Evolutionary conservation across 1,140 invertebrate genomes (phyloP).

Genomic region (Drosophila nasuta): DNA sequence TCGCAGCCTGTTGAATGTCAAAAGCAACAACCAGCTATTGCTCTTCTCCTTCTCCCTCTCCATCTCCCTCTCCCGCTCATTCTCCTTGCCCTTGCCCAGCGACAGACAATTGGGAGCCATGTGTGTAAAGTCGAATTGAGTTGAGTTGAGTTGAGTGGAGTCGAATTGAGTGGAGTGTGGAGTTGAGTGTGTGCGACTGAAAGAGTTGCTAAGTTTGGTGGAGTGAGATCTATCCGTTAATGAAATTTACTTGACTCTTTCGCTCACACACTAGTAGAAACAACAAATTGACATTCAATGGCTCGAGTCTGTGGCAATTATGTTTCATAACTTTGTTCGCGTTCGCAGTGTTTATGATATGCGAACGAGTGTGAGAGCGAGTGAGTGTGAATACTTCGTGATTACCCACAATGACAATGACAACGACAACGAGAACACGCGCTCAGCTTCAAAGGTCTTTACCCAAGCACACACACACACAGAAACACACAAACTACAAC

Average conservation of each 20-base stretch:
- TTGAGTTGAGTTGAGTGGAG: conserved; percentile 7
- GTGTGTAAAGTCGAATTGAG: conserved; percentile 22
- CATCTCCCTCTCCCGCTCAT: too few species aligned
- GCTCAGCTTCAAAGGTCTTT: conserved; percentile 48
- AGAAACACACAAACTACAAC: conserved; percentile 16
- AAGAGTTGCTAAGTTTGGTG: conserved; percentile 25
- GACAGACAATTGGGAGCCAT: conserved; percentile 61
- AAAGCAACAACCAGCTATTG: conserved; percentile 13
- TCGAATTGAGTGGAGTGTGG: conserved; percentile 4
- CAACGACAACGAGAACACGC: conserved; percentile 10
- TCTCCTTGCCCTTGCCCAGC: too few species aligned
- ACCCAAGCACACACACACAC: conserved; percentile 18
- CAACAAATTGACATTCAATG: conserved; percentile 67
- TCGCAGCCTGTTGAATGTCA: conserved; percentile 68
- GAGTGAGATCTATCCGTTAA: conserved; percentile 2
- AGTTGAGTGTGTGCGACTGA: conserved; percentile 25
- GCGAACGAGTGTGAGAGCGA: neutral
- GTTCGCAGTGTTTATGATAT: conserved; percentile 31
- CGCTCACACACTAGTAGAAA: conserved; percentile 3
- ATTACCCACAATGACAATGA: conserved; percentile 25
- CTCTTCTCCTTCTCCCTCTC: too few species aligned
- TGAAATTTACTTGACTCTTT: conserved; percentile 28
- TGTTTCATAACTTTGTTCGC: conserved; percentile 40
- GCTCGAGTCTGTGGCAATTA: conserved; percentile 41
- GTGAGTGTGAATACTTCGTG: conserved; percentile 25